Percentiles rank a stretch among this genome's conserved stretches.
Conservation (phyloP, 2,797 vertebrate species). For the Rhinoraja longicauda region DNA sequence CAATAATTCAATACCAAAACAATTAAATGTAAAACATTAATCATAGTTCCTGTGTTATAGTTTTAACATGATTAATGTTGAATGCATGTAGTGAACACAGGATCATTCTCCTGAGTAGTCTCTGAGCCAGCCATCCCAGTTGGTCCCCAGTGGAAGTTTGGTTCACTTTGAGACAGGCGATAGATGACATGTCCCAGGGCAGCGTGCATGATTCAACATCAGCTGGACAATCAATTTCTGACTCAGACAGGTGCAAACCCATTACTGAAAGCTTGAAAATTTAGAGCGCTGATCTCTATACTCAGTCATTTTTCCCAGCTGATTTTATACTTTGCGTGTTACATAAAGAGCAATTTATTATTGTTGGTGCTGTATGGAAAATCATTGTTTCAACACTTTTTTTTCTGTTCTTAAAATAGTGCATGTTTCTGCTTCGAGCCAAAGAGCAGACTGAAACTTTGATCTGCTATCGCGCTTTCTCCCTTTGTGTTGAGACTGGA, state of each 20-base stretch:
- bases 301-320: neutral
- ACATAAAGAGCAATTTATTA: neutral
- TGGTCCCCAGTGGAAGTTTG: neutral
- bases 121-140: neutral
- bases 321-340: neutral
- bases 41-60: neutral
- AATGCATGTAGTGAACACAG: neutral
- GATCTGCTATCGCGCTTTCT: neutral
- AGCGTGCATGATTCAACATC: neutral
- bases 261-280: neutral
- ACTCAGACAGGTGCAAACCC: neutral
- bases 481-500: neutral
- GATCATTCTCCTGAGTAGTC: neutral
- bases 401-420: neutral
- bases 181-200: neutral
- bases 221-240: neutral
- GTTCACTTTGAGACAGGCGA: neutral
- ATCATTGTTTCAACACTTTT: neutral
- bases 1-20: neutral
- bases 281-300: neutral
- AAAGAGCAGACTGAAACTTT: neutral
- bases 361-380: neutral
- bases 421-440: neutral
- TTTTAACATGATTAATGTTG: neutral
- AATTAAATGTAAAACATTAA: neutral